Conservation (phyloP, 2,113 vertebrate genomes). For the Oryzias curvinotus region DNA sequence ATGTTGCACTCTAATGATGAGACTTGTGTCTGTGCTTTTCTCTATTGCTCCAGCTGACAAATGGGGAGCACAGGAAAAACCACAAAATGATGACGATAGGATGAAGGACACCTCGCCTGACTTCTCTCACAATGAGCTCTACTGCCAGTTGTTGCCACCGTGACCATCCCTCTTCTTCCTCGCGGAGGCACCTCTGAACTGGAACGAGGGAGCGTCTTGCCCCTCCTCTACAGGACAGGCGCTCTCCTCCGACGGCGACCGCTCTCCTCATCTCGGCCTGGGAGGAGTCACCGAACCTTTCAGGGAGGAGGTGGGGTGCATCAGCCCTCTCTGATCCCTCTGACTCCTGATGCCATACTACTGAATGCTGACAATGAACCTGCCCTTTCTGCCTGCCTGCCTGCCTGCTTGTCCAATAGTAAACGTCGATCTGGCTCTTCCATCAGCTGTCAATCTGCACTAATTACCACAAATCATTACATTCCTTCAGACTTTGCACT, state of each 20-base stretch:
- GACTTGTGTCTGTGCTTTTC: slow-evolving; percentile 1
- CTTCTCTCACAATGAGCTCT: slow-evolving; percentile 33
- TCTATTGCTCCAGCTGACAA: slow-evolving; percentile 60
- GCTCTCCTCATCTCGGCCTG: slow-evolving; percentile 49
- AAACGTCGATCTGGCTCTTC: slow-evolving; percentile 39
- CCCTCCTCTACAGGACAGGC: slow-evolving; percentile 46
- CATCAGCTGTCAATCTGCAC: slow-evolving; percentile 71
- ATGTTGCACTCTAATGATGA: slow-evolving; percentile 37
- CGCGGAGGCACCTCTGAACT: slow-evolving; percentile 39
- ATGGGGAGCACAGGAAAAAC: slow-evolving; percentile 46
- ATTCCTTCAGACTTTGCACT: slow-evolving; percentile 78
- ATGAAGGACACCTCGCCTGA: slow-evolving; percentile 31
- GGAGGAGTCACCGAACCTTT: slow-evolving; percentile 56
- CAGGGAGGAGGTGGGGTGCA: slow-evolving; percentile 31
- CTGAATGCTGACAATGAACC: slow-evolving; percentile 81
- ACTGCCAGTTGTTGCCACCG: slow-evolving; percentile 15
- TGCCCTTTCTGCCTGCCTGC: slow-evolving; percentile 58
- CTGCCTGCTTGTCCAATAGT: slow-evolving; percentile 47
- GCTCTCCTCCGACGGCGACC: slow-evolving; percentile 38
- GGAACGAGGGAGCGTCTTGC: slow-evolving; percentile 66
- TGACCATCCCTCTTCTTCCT: slow-evolving; percentile 23
- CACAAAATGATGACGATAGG: slow-evolving; percentile 15
- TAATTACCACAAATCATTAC: slow-evolving; percentile 79
- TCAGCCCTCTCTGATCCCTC: slow-evolving; percentile 8
- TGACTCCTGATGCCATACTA: slow-evolving; percentile 76